Evolutionary conservation across 2,113 vertebrate species (phyloP), one percentile per base, ranked within the genome.

Genomic region (Myotis yumanensis): DNA sequence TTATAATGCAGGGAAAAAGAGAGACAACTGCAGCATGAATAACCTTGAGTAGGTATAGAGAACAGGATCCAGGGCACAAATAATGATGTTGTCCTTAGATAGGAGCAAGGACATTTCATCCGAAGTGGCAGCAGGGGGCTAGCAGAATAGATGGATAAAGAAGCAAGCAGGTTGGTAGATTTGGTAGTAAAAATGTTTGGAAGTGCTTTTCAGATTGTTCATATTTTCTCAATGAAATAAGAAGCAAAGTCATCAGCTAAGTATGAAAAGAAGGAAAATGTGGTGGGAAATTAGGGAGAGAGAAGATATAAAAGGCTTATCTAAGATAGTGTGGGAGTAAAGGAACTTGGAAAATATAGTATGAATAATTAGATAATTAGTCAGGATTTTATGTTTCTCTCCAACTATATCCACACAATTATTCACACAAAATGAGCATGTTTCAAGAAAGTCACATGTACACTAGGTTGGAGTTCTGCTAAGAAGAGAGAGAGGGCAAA

Each of bases 141-240:
- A 59, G 43, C 18, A 91, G 40, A 51, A 64, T 0, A 28, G 37
- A 73, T 11, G 43, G 22, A 64, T 15, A 35, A 64, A 79, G n/a
- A 75, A 28, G 23, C 25, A 6, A n/a, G 28, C 7, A 16, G n/a
- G 6, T 5, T 20, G 18, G 37, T 32, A 72, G 28, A 54, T 43
- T n/a, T 90, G 37, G 15, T 11, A 52, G 14, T 48, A 18, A 64
- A 93, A 87, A 22, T 52, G 2, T 28, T 16, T 69, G 14, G 12
- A 72, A 73, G 12, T 88, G 4, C 22, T 66, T 88, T 92, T 75
- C 23, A 48, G 40, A 62, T 43, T 54, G 25, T 16, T 88, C 86
- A 77, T 20, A 72, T 77, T 66, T 90, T 73, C 81, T 89, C 66
- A 85, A 18, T 76, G 75, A 91, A 88, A 57, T 40, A 83, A 76